phyloP scores from a whole-genome alignment of 2,113 vertebrate genomes.

The Dicentrarchus labrax region DNA sequence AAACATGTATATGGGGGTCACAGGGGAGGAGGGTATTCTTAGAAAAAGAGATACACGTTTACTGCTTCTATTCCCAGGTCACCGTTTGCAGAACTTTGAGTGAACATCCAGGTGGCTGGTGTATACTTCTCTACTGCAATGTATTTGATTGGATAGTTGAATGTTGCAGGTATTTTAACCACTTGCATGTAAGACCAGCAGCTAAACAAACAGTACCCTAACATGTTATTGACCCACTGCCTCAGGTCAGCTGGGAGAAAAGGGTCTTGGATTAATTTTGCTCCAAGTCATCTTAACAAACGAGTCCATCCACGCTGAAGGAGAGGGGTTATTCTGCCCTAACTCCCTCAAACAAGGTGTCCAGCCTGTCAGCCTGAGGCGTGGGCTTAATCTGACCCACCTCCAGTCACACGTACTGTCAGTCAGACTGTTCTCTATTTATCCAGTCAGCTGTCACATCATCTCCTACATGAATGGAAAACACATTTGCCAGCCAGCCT shows the following conservation, averaged over 20 bases:
- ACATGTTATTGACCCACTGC: slow-evolving; percentile 11
- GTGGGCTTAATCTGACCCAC: background rate
- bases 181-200: background rate
- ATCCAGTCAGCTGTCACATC: background rate
- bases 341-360: slow-evolving; percentile 34
- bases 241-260: slow-evolving; percentile 44
- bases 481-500: background rate
- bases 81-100: background rate
- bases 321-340: slow-evolving; percentile 43
- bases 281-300: slow-evolving; percentile 25
- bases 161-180: too few species aligned
- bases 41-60: slow-evolving; percentile 18
- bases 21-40: slow-evolving; percentile 17
- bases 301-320: background rate
- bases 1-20: background rate
- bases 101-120: background rate
- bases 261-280: background rate
- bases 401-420: background rate
- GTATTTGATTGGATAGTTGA: background rate
- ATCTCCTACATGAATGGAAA: background rate
- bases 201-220: background rate
- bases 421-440: background rate
- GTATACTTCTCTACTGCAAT: background rate
- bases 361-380: slow-evolving; percentile 8
- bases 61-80: slow-evolving; percentile 45